Evolutionary conservation across 2,888 invertebrate species (phyloP).

Genomic region (Conomelus anceps): DNA sequence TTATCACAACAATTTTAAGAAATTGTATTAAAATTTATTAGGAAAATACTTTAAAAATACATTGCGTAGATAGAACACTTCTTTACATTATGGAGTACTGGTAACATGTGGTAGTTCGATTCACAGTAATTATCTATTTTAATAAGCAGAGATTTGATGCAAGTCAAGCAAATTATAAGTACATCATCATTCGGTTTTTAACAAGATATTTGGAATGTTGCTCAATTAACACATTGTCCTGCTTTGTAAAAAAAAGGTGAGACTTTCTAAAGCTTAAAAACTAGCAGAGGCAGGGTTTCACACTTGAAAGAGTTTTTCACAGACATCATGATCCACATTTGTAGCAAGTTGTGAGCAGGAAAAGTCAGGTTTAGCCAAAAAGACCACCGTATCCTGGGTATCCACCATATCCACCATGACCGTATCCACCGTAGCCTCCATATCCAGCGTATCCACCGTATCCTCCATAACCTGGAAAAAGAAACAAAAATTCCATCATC

Average conservation of each 20-base stretch:
- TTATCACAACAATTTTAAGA: not conserved
- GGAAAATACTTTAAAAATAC: not conserved
- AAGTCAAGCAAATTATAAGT: not conserved
- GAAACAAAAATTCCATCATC: not conserved
- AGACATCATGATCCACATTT: not conserved
- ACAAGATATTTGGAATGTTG: too few relatives aligned
- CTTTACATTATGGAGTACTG: not conserved
- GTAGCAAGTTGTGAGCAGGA: not conserved
- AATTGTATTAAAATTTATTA: not conserved
- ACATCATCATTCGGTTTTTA: not conserved
- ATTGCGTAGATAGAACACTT: not conserved
- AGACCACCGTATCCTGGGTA: not conserved
- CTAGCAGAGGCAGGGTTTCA: not conserved
- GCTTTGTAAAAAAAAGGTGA: not conserved
- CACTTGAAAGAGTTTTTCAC: not conserved
- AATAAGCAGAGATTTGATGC: not conserved
- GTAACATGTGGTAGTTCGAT: not conserved
- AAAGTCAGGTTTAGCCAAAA: not conserved
- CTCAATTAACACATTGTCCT: too few relatives aligned
- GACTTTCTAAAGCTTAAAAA: not conserved
- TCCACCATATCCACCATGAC: not conserved
- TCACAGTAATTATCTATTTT: not conserved
- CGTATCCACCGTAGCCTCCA: slow-evolving; percentile 2
- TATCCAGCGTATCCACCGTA: not conserved
- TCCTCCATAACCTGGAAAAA: not conserved